phyloP scores from a whole-genome alignment of 1,140 invertebrate species.

The Sinonovacula constricta region DNA sequence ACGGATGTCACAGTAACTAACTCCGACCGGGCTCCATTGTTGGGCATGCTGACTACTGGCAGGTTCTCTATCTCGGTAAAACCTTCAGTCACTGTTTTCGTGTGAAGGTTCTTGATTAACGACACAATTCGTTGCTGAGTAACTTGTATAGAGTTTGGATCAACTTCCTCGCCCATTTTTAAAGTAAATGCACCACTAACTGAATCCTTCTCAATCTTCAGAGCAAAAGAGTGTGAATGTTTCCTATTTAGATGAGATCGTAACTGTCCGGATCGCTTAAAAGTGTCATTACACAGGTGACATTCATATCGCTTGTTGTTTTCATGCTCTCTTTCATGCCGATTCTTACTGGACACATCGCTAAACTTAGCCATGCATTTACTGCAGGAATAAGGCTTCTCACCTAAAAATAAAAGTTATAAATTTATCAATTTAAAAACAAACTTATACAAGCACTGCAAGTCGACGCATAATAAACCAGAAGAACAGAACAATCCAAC shows the following conservation, averaged over 20 bases:
- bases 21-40: constrained; percentile 40
- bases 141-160: constrained; percentile 15
- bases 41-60: not conserved
- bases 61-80: not conserved
- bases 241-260: constrained; percentile 61
- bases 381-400: constrained; percentile 98
- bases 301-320: constrained; percentile 76
- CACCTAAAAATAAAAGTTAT: no score
- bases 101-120: constrained; percentile 57
- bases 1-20: constrained; percentile 22
- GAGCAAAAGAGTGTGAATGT: constrained; percentile 42
- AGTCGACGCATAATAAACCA: no score
- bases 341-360: constrained; percentile 66
- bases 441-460: no score
- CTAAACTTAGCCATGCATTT: constrained; percentile 85
- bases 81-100: constrained; percentile 9
- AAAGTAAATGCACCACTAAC: constrained; percentile 16
- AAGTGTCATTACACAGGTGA: constrained; percentile 68
- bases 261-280: constrained; percentile 67
- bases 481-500: no score
- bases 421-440: no score
- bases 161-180: constrained; percentile 19
- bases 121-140: constrained; percentile 54
- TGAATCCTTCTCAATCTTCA: constrained; percentile 30
- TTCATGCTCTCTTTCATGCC: constrained; percentile 79